A percentile compares a stretch with the other conserved stretches of the same genome.
These are phyloP conservation scores for Thalpophila matura DNA, from an alignment of 2,888 invertebrate species.

Conservation along the genomic window DNA sequence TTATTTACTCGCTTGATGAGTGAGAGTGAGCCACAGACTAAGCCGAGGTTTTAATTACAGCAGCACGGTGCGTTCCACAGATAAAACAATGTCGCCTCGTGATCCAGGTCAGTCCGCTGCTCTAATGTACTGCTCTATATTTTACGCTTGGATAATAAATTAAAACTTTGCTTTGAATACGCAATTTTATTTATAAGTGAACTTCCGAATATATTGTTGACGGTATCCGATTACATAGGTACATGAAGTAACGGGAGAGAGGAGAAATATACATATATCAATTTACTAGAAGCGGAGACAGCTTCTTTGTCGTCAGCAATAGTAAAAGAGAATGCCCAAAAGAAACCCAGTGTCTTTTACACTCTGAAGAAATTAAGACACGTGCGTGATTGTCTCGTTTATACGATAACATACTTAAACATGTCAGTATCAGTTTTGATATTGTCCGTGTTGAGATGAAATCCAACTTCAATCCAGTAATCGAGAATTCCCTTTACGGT, in stretches of 20 bases:
- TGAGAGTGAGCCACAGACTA: constrained; percentile 61
- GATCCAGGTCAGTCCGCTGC: constrained; percentile 70
- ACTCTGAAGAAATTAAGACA: too few relatives aligned
- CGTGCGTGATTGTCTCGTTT: too few relatives aligned
- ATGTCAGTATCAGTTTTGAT: too few relatives aligned
- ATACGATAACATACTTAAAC: too few relatives aligned
- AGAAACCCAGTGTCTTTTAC: too few relatives aligned
- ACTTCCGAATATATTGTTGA: not conserved
- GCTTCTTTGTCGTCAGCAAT: too few relatives aligned
- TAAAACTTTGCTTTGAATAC: constrained; percentile 16
- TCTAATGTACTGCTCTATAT: constrained; percentile 40
- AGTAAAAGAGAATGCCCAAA: too few relatives aligned
- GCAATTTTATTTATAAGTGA: constrained; percentile 8
- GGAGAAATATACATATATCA: too few relatives aligned
- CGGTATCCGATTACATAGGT: not conserved
- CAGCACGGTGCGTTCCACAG: constrained; percentile 66
- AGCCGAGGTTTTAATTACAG: constrained; percentile 74
- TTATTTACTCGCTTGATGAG: constrained; percentile 67
- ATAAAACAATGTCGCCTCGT: constrained; percentile 70
- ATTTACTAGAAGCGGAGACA: too few relatives aligned
- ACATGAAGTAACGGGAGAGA: too few relatives aligned
- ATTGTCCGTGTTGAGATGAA: constrained; percentile 10
- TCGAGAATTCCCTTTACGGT: constrained; percentile 23
- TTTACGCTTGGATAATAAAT: constrained; percentile 39
- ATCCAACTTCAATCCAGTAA: constrained; percentile 2